phyloP scores from a whole-genome alignment of 2,797 vertebrate species.

The Artibeus lituratus region DNA sequence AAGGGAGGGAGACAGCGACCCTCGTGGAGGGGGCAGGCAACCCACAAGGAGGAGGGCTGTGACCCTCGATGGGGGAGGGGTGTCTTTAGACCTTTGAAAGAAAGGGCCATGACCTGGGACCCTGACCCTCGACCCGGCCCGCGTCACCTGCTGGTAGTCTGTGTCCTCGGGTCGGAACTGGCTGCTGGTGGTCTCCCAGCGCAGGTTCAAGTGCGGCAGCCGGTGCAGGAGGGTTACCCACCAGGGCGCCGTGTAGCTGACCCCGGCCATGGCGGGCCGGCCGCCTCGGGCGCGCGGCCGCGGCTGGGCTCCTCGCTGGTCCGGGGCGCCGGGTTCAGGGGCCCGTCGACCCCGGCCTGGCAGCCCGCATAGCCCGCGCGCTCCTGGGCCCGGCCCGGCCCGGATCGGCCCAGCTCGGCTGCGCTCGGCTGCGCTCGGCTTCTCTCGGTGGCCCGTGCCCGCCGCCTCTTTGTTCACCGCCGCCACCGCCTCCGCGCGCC shows the following conservation, averaged over 20 bases:
- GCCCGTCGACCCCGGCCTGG: slow-evolving; percentile 6
- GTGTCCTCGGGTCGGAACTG: slow-evolving; percentile 92
- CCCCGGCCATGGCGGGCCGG: slow-evolving; percentile 88
- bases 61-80: background rate
- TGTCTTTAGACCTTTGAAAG: background rate
- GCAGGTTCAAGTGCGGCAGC: slow-evolving; percentile 92
- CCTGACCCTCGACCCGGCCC: slow-evolving; percentile 56
- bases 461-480: slow-evolving; percentile 74
- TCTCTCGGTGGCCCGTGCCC: slow-evolving; percentile 63
- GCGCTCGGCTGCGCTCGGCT: slow-evolving; percentile 52
- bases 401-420: slow-evolving; percentile 52
- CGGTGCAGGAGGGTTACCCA: slow-evolving; percentile 95
- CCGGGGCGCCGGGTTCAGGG: slow-evolving; percentile 30
- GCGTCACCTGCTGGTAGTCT: slow-evolving; percentile 93
- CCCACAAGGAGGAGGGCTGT: background rate
- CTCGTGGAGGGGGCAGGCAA: background rate
- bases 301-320: slow-evolving; percentile 8
- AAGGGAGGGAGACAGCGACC: background rate
- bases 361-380: slow-evolving; percentile 62
- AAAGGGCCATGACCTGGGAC: slow-evolving; percentile 80
- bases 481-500: slow-evolving; percentile 51
- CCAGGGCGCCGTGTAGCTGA: slow-evolving; percentile 95
- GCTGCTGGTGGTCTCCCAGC: slow-evolving; percentile 90
- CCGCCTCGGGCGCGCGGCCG: slow-evolving; percentile 19
- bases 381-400: slow-evolving; percentile 57